These are phyloP conservation scores for Orchestia grillus DNA, from an alignment of 1,140 invertebrate genomes.

Conservation along the genomic window DNA sequence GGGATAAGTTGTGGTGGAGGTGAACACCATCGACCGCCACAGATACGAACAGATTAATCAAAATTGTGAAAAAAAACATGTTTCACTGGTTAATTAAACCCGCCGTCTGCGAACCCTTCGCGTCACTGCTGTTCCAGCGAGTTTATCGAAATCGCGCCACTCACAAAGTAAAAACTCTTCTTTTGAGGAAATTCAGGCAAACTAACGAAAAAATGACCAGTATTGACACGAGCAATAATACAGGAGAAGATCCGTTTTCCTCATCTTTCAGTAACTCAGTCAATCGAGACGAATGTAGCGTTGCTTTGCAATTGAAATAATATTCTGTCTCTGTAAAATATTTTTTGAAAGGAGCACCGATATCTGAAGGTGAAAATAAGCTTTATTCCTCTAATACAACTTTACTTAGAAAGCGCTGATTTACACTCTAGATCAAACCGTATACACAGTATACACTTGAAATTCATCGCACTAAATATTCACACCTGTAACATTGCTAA, in stretches of 20 bases:
- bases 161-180: neutral
- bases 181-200: neutral
- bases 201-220: neutral
- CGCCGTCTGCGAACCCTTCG: neutral
- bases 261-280: too few relatives aligned
- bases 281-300: too few relatives aligned
- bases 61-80: neutral
- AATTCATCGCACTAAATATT: neutral
- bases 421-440: neutral
- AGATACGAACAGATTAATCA: neutral
- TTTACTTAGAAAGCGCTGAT: neutral
- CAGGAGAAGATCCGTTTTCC: too few relatives aligned
- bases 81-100: neutral
- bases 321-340: neutral
- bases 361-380: neutral
- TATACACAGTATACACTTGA: neutral
- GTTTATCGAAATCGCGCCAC: neutral
- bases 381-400: neutral
- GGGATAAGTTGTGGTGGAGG: neutral
- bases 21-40: neutral
- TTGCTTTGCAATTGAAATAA: neutral
- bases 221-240: neutral
- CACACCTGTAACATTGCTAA: too few relatives aligned
- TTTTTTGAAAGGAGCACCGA: neutral
- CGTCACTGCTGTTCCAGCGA: neutral